A percentile compares a stretch with the other conserved stretches of the same genome.
phyloP scores from a whole-genome alignment of 2,113 vertebrate genomes.

The Papio anubis region DNA sequence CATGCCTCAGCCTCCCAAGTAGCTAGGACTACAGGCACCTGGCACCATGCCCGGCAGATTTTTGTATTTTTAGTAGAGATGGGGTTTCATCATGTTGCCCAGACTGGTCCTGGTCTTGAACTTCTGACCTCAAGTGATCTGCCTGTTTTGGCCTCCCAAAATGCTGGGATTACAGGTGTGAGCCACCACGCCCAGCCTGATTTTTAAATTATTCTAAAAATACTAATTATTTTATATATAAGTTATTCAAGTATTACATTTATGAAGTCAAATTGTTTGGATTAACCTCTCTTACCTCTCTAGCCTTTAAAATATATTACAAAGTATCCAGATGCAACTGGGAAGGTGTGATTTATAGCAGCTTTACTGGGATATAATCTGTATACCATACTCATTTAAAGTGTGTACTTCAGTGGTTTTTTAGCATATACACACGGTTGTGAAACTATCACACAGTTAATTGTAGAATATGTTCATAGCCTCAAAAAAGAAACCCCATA shows the following conservation, averaged over 20 bases:
- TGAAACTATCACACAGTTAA: not conserved
- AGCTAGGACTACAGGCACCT: too few species aligned
- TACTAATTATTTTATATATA: not conserved
- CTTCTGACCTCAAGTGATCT: too few species aligned
- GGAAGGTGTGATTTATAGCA: not conserved
- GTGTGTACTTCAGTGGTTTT: not conserved
- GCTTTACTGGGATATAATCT: not conserved
- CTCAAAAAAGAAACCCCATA: not conserved
- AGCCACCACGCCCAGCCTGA: too few species aligned
- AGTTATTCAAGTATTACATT: not conserved
- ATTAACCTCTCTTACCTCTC: not conserved
- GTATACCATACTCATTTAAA: not conserved
- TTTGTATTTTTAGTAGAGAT: too few species aligned
- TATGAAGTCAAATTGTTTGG: not conserved
- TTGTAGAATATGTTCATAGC: not conserved
- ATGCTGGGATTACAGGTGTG: too few species aligned
- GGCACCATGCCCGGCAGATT: too few species aligned
- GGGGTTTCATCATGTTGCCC: too few species aligned
- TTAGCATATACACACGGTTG: not conserved
- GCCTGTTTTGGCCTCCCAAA: too few species aligned
- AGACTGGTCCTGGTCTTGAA: too few species aligned
- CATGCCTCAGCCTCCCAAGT: too few species aligned
- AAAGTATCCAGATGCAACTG: not conserved
- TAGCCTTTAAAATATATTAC: constrained; percentile 8
- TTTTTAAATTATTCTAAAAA: not conserved